Base-by-base conservation (phyloP, 2,113 vertebrate species). In the Eretmochelys imbricata region DNA sequence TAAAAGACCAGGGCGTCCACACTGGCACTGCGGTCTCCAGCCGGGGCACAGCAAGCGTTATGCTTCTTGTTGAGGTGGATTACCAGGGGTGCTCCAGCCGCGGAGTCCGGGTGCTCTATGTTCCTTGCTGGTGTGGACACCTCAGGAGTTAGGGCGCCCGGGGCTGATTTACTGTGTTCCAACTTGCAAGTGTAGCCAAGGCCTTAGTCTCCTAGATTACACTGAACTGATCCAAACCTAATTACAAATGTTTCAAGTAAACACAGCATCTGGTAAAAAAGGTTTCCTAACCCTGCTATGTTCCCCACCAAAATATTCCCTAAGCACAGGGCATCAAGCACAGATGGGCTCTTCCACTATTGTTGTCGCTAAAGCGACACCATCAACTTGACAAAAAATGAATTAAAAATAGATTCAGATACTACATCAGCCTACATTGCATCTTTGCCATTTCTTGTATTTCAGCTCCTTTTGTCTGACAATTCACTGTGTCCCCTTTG, bases 161-260 rank as follows among this genome's bases (percentile, higher is more conserved):
- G 49, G 10, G 49, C 10, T 49, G 49, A 49, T 49, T 49, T 49
- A 49, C 10, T 49, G 10, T 3, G 3, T 49, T 49, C 49, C 10
- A 49, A 10, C 49, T 49, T 10, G 49, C 49, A 10, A 49, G 49
- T 49, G 10, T 49, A 49, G 49, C 49, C 49, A 49, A 49, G 49
- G 49, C 83, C 89, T 82, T 89, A 55, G 78, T 80, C 20, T 84
- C 90, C 51, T 84, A 86, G 78, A 3, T 46, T 55, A 49, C 50
- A 94, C 85, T 94, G 51, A 62, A 88, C 94, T 96, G 91, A 87
- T 83, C 95, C 90, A 86, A 91, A 95, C 87, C 95, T 17, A 96
- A 93, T 96, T 96, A 96, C 35, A 95, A 91, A 92, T 0, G 76
- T 89, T 93, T 88, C 62, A 80, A 96, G 88, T 96, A 97, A 97